Conservation (phyloP, 2,797 vertebrate species). For the Hydrophis major region DNA sequence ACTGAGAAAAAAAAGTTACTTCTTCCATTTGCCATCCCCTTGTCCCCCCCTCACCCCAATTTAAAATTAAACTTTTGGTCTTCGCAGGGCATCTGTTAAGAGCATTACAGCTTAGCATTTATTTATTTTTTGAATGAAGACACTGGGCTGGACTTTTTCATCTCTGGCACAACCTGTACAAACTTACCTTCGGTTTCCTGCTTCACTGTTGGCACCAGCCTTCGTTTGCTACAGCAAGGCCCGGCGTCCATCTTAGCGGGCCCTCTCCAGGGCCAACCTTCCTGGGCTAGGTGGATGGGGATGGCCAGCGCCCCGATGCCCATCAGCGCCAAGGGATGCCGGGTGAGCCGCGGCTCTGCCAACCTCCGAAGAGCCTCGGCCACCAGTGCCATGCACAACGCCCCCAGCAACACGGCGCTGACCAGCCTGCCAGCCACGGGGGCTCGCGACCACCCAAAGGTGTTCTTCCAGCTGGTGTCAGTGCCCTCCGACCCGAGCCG, state of each 20-base stretch:
- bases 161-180: background rate
- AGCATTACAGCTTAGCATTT: background rate
- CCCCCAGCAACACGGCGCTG: background rate
- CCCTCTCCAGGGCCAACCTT: background rate
- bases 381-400: background rate
- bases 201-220: background rate
- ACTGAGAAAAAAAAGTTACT: background rate
- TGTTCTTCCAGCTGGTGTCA: background rate
- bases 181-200: conserved; percentile 31
- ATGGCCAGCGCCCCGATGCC: conserved; percentile 8
- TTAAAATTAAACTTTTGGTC: background rate
- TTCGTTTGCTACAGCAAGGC: background rate
- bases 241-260: accelerated
- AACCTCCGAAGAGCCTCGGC: background rate
- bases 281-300: conserved; percentile 12
- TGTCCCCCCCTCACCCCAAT: too few species aligned
- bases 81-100: background rate
- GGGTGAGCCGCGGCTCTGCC: background rate
- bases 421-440: background rate
- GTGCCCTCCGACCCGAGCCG: background rate
- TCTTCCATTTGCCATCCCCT: background rate
- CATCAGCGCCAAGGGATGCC: background rate
- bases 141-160: accelerated
- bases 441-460: conserved; percentile 26
- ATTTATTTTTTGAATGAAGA: background rate